phyloP scores from a whole-genome alignment of 2,797 vertebrate species.

The Sebastes cheni region DNA sequence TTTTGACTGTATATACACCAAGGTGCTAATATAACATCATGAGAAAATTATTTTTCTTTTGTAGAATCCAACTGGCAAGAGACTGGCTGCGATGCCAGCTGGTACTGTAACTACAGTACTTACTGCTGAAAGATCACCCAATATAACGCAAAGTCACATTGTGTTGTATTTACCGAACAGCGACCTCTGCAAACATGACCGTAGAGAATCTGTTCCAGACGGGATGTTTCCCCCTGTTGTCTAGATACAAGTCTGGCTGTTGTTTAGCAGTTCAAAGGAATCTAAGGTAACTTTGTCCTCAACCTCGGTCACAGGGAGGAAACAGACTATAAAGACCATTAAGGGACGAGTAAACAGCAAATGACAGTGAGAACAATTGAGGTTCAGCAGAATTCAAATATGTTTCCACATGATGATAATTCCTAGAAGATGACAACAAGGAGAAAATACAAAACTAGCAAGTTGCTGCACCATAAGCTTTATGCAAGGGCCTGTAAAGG shows the following conservation, averaged over 20 bases:
- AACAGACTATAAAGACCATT: conserved; percentile 44
- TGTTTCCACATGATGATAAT: background rate
- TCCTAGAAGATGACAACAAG: background rate
- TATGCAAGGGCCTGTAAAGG: conserved; percentile 35
- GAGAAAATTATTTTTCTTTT: conserved; percentile 20
- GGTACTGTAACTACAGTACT: conserved; percentile 46
- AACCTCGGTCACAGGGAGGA: conserved; percentile 50
- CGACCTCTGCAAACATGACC: conserved; percentile 54
- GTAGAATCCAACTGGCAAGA: conserved; percentile 1
- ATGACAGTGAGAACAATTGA: background rate
- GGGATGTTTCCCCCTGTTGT: conserved; percentile 67
- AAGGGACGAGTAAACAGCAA: conserved; percentile 41
- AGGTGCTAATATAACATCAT: conserved; percentile 34
- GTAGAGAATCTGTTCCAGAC: conserved; percentile 25
- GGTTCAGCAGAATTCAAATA: background rate
- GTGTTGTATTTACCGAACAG: conserved; percentile 39
- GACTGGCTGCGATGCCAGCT: conserved; percentile 9
- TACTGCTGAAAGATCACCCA: conserved; percentile 30
- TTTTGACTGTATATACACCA: conserved; percentile 47
- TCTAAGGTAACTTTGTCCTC: conserved; percentile 46
- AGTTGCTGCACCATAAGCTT: background rate
- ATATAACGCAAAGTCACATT: conserved; percentile 37
- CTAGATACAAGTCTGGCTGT: conserved; percentile 68
- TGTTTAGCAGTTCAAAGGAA: conserved; percentile 45
- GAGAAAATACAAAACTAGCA: background rate